Conservation (phyloP, 2,113 vertebrate species). For the Ellobius talpinus region DNA sequence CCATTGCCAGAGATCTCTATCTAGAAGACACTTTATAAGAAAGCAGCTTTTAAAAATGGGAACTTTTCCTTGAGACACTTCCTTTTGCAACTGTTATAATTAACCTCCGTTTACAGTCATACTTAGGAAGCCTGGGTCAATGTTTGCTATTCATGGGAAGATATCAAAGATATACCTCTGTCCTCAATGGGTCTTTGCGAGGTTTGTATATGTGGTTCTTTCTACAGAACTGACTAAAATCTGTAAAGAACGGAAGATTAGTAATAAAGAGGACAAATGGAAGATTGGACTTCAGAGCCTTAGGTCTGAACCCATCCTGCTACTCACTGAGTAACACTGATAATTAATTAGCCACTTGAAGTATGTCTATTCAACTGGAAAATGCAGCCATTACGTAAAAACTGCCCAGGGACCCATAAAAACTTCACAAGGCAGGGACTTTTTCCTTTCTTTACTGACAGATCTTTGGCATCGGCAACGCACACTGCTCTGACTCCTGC, state of each 20-base stretch:
- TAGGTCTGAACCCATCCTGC: not conserved
- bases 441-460: not conserved
- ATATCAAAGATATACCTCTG: no score
- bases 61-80: not conserved
- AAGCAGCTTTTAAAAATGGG: fast-evolving
- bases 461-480: fast-evolving
- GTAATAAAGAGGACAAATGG: not conserved
- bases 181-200: not conserved
- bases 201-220: not conserved
- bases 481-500: no score
- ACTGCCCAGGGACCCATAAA: not conserved
- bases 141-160: not conserved
- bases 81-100: fast-evolving
- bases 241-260: not conserved
- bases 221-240: not conserved
- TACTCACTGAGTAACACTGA: not conserved
- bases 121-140: not conserved
- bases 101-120: not conserved
- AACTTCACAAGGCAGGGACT: not conserved
- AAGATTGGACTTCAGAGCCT: not conserved
- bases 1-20: fast-evolving
- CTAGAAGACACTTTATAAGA: no score
- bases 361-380: slow-evolving; percentile 36
- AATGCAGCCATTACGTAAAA: not conserved
- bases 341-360: slow-evolving; percentile 44